Conservation (phyloP, 2,113 vertebrate genomes). For the Aptenodytes forsteri region DNA sequence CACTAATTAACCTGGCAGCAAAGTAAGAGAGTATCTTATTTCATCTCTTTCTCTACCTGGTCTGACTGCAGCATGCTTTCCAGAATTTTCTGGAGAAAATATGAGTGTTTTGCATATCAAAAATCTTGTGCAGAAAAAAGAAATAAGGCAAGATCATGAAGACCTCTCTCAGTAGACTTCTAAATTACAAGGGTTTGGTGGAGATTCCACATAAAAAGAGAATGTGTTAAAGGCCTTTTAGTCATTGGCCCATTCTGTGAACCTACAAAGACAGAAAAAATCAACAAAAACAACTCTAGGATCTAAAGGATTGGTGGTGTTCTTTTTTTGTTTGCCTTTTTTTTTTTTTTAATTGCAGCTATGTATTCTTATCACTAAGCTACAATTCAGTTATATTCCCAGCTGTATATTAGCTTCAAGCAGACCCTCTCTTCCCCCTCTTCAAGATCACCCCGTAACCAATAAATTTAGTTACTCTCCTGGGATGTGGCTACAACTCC, state of each 20-base stretch:
- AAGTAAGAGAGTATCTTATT: neutral
- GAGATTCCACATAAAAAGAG: neutral
- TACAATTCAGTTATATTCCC: neutral
- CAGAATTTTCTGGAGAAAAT: neutral
- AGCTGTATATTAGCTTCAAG: neutral
- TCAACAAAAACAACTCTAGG: neutral
- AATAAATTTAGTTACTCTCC: neutral
- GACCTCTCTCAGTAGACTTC: neutral
- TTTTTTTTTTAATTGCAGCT: neutral
- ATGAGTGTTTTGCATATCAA: neutral
- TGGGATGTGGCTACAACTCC: neutral
- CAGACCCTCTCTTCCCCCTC: neutral
- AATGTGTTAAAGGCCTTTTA: neutral
- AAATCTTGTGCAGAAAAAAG: neutral
- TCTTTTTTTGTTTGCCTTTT: fast-evolving
- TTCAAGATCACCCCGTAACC: neutral
- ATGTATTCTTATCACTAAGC: neutral
- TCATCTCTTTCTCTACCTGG: neutral
- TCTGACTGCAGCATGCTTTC: neutral
- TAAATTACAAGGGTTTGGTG: neutral
- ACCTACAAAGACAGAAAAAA: neutral
- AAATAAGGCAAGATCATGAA: neutral
- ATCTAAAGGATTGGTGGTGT: neutral
- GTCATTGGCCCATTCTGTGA: neutral
- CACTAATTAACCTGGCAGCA: neutral